Conservation (phyloP, 2,888 invertebrate genomes). For the Nomada ruficornis region DNA sequence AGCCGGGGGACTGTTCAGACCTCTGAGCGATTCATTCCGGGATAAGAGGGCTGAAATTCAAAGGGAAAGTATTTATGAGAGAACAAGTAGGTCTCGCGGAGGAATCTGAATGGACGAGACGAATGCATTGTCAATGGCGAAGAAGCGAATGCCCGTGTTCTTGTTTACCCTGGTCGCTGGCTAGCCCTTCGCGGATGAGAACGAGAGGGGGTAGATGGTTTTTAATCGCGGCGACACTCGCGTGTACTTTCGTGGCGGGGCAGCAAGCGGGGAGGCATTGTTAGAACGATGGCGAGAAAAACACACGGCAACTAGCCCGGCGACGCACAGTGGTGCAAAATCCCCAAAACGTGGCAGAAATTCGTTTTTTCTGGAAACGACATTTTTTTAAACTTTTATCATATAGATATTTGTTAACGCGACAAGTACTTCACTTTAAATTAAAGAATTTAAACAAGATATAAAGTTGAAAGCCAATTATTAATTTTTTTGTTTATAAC, state of each 20-base stretch:
- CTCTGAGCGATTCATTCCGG: neutral
- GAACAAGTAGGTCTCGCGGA: constrained; percentile 35
- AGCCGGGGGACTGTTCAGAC: neutral
- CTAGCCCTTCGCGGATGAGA: constrained; percentile 37
- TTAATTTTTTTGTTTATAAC: too few species aligned
- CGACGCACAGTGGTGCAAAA: too few species aligned
- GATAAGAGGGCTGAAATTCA: constrained; percentile 7
- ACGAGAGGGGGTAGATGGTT: too few species aligned
- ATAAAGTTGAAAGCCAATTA: too few species aligned
- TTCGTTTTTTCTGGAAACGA: too few species aligned
- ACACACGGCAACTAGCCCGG: constrained; percentile 15
- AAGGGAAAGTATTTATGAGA: constrained; percentile 38
- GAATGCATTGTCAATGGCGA: constrained; percentile 25
- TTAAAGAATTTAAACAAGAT: too few species aligned
- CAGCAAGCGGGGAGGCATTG: constrained; percentile 39
- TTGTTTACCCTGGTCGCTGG: constrained; percentile 40
- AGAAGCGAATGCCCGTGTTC: constrained; percentile 9
- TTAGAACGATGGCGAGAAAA: constrained; percentile 26
- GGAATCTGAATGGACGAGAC: constrained; percentile 10
- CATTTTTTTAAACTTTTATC: too few species aligned
- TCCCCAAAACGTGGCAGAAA: too few species aligned
- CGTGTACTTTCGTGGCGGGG: neutral
- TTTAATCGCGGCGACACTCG: neutral
- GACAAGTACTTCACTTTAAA: too few species aligned
- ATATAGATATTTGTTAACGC: too few species aligned